Evolutionary conservation across 2,113 vertebrate genomes (phyloP), one percentile per base, ranked within the genome.

Genomic region (Ciconia maguari): DNA sequence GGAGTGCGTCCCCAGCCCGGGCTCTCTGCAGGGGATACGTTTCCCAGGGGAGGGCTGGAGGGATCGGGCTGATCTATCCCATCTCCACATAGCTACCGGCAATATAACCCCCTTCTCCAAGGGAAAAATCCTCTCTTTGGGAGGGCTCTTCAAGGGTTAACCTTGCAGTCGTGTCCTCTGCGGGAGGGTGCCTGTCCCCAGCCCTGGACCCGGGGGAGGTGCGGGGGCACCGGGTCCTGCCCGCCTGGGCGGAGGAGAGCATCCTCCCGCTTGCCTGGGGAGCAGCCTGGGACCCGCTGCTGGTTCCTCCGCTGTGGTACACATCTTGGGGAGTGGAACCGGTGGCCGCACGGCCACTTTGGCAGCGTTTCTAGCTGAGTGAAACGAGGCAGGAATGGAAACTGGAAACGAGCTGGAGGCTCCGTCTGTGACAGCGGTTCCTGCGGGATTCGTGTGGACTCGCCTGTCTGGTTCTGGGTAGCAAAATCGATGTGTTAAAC

Each of bases 11-110:
- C 21, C 9, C 60, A 70, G 1, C 27, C 55, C 29, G 7, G 41
- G 17, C 9, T 62, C 20, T 34, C 26, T 1, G 0, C 1, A 9
- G n/a, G 8, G 21, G 7, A 3, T 38, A 6, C 1, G 2, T 44
- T 75, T 71, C 57, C 46, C 4, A 2, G 18, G 9, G 55, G 13
- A 44, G 13, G 20, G 46, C 13, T 41, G 7, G 24, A 36, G 46
- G 36, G 51, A 18, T 65, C n/a, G 14, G 41, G 60, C 60, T 74
- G 36, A 22, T 54, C 15, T 20, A 11, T 58, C 65, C 61, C 34
- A n/a, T 42, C 25, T 74, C 54, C 5, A 5, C 15, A 12, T 24
- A 72, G 17, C 30, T 48, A 9, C 29, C 2, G 5, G n/a, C 5
- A 12, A 11, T 8, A 14, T 17, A 81, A 54, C 8, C 32, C 21